phyloP scores from a whole-genome alignment of 2,888 invertebrate genomes.

The Ethmia dodecea region DNA sequence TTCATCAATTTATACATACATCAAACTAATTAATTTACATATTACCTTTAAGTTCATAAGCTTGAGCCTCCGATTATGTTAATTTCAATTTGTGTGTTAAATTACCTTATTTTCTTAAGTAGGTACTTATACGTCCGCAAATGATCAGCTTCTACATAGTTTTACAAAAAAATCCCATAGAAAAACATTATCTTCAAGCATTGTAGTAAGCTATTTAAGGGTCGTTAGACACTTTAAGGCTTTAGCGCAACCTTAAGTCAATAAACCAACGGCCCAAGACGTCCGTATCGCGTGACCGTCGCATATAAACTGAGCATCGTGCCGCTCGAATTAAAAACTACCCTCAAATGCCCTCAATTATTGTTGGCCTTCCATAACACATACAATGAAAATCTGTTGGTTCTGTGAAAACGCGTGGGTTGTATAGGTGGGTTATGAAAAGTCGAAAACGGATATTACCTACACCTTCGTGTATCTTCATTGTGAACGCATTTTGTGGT shows the following conservation, averaged over 20 bases:
- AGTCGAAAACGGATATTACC: constrained; percentile 19
- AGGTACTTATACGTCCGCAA: too few species aligned
- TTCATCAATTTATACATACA: too few species aligned
- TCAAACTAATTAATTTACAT: too few species aligned
- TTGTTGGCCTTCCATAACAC: constrained; percentile 18
- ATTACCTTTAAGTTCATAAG: too few species aligned
- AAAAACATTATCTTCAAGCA: too few species aligned
- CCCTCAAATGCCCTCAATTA: constrained; percentile 27
- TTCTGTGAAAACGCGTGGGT: too few species aligned
- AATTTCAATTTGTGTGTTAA: too few species aligned
- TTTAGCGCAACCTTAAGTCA: constrained; percentile 10
- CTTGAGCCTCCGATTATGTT: too few species aligned
- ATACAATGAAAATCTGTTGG: constrained; percentile 5
- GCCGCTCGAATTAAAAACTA: constrained; percentile 21
- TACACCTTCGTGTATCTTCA: constrained; percentile 24
- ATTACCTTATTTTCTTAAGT: too few species aligned
- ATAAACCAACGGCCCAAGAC: constrained; percentile 26
- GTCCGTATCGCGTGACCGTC: constrained; percentile 35
- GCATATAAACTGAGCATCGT: constrained; percentile 25
- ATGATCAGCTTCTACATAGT: too few species aligned
- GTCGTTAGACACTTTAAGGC: constrained; percentile 10
- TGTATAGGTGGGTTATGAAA: constrained; percentile 12
- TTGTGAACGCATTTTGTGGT: constrained; percentile 12
- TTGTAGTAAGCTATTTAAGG: too few species aligned
- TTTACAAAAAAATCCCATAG: too few species aligned